Evolutionary conservation across 2,113 vertebrate species (phyloP).

Genomic region (Psammodynastes pulverulentus): DNA sequence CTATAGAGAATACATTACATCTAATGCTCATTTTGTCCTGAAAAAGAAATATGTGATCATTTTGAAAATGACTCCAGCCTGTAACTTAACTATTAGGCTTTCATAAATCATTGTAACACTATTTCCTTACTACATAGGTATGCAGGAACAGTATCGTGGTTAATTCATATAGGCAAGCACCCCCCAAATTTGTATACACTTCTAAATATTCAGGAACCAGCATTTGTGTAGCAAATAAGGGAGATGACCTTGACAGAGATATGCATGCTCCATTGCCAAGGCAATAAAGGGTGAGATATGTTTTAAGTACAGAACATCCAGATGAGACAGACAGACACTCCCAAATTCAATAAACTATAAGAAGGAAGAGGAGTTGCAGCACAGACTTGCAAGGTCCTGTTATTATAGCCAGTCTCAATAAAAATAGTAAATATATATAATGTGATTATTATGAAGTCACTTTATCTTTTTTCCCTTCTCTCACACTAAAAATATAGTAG

Average conservation of each 20-base stretch:
- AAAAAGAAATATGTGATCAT: slow-evolving; percentile 23
- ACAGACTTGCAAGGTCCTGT: neutral
- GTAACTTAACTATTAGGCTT: slow-evolving; percentile 27
- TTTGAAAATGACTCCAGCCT: slow-evolving; percentile 29
- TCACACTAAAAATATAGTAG: too few relatives aligned
- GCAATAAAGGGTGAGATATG: neutral
- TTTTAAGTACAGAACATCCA: neutral
- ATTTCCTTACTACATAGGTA: neutral
- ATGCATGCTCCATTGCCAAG: neutral
- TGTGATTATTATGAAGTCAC: too few relatives aligned
- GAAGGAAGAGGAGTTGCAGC: neutral
- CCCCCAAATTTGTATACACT: too few relatives aligned
- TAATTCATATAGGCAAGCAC: neutral
- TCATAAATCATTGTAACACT: slow-evolving; percentile 1
- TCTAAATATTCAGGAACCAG: neutral
- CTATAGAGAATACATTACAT: slow-evolving; percentile 35
- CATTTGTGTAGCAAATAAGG: neutral
- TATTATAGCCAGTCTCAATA: neutral
- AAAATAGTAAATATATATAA: neutral
- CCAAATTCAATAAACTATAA: neutral
- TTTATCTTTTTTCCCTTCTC: too few relatives aligned
- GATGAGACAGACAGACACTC: neutral
- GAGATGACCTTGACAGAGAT: neutral
- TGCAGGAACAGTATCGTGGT: neutral
- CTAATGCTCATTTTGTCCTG: slow-evolving; percentile 36